Percentiles rank a stretch among this genome's conserved stretches.
Conservation (phyloP, 2,888 invertebrate genomes). For the Syrista parreyssii region DNA sequence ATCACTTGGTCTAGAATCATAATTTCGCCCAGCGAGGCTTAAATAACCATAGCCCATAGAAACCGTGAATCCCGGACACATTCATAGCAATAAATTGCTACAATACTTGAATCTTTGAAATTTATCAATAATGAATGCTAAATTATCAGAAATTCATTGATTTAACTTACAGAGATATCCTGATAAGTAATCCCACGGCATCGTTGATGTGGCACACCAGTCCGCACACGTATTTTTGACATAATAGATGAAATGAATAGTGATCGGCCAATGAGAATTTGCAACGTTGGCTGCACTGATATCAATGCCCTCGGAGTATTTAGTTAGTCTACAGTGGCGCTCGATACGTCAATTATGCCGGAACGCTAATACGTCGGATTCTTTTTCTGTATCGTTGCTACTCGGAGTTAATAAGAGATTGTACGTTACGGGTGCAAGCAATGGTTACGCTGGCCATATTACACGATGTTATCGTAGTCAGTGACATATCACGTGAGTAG, state of each 20-base stretch:
- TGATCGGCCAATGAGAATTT: background rate
- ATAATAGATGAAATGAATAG: background rate
- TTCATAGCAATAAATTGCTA: background rate
- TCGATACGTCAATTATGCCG: background rate
- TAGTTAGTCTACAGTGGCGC: background rate
- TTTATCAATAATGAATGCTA: background rate
- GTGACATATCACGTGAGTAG: constrained; percentile 26
- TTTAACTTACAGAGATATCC: background rate
- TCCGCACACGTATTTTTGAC: background rate
- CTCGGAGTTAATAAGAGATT: background rate
- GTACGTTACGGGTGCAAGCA: background rate
- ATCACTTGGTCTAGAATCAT: too few relatives aligned
- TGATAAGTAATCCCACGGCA: background rate
- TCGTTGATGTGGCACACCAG: too few relatives aligned
- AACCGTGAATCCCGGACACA: background rate
- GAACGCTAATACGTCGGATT: background rate
- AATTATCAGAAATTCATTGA: background rate
- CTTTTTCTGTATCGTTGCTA: background rate
- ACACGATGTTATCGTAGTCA: constrained; percentile 15
- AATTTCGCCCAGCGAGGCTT: background rate
- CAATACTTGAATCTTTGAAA: background rate
- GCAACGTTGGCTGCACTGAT: background rate
- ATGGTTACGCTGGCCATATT: constrained; percentile 15
- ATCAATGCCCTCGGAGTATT: background rate
- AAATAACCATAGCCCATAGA: background rate